Base-by-base conservation (phyloP, 2,888 invertebrate genomes). In the Deilephila porcellus region DNA sequence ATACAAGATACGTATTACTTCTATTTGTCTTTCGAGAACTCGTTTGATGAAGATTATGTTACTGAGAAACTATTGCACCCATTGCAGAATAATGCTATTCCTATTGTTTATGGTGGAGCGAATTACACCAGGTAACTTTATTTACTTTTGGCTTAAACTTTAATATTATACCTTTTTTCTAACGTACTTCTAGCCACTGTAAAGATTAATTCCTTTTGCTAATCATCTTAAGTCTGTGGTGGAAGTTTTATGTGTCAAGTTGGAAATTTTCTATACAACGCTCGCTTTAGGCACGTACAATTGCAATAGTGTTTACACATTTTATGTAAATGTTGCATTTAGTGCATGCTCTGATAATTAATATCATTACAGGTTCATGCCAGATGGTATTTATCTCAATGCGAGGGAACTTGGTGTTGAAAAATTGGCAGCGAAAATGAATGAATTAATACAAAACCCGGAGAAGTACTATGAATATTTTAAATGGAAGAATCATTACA, bases 31-130 rank as follows among this genome's bases (percentile, higher is more conserved):
- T 90, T 91, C 74, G 92, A 92, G 80, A 92, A 91, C 77, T 83
- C 90, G 3, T 85, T 90, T 37, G 85, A 85, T 76, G 87, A 90
- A 74, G 91, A 91, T 76, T 91, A 91, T 71, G 84, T 82, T 3
- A 91, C 91, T 17, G 91, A 90, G 75, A 91, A 91, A 75, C 72
- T 90, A 56, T 71, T 91, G 72, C 81, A 76, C 77, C 87, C 91
- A 7, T 80, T 89, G 75, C 83, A 88, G 71, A 81, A 93, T 86
- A 93, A 95, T 81, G 93, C 96, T 14, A 89, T 97, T n/a, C 97
- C 97, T 0, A 95, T 97, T 60, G 97, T 96, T n/a, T 96, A 95
- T 90, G 97, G 97, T 20, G 96, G 95, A 56, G 95, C 95, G 67
- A 84, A 90, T 75, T 90, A 90, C 77, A 78, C 86, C 20, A 83